Evolutionary conservation across 2,888 invertebrate species (phyloP).

Genomic region (Perizoma flavofasciatum): DNA sequence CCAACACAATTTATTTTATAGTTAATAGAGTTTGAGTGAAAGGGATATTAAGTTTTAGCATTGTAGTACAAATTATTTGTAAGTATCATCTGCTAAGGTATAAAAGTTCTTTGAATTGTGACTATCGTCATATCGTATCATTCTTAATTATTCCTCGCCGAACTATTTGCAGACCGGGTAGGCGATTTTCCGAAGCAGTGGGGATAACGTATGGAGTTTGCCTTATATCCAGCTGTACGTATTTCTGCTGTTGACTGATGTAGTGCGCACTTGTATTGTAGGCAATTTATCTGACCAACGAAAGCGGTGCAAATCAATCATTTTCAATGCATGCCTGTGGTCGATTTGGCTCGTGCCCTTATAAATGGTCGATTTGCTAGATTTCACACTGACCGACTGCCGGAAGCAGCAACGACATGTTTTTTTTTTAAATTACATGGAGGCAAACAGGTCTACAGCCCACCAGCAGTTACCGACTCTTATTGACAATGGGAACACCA

Average conservation of each 20-base stretch:
- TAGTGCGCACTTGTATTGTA: too few relatives aligned
- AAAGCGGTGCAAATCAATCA: constrained; percentile 39
- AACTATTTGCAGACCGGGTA: too few relatives aligned
- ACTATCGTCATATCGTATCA: too few relatives aligned
- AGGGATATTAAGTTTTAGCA: constrained; percentile 11
- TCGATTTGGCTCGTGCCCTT: constrained; percentile 43
- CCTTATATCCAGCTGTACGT: background rate
- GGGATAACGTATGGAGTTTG: too few relatives aligned
- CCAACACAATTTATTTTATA: constrained; percentile 11
- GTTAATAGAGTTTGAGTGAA: constrained; percentile 13
- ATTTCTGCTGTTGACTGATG: background rate
- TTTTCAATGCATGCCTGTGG: constrained; percentile 43
- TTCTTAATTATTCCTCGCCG: too few relatives aligned
- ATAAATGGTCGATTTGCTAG: constrained; percentile 43
- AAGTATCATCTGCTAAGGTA: too few relatives aligned
- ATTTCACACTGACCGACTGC: constrained; percentile 62
- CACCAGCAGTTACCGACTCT: too few relatives aligned
- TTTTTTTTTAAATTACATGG: too few relatives aligned
- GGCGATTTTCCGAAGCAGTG: too few relatives aligned
- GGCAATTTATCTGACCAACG: constrained; percentile 13
- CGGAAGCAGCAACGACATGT: constrained; percentile 35
- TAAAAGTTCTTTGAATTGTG: too few relatives aligned
- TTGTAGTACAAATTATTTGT: background rate
- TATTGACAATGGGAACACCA: too few relatives aligned
- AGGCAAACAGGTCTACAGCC: too few relatives aligned